These are phyloP conservation scores for Pachyramphus minor DNA, from an alignment of 2,113 vertebrate genomes.

Conservation along the genomic window DNA sequence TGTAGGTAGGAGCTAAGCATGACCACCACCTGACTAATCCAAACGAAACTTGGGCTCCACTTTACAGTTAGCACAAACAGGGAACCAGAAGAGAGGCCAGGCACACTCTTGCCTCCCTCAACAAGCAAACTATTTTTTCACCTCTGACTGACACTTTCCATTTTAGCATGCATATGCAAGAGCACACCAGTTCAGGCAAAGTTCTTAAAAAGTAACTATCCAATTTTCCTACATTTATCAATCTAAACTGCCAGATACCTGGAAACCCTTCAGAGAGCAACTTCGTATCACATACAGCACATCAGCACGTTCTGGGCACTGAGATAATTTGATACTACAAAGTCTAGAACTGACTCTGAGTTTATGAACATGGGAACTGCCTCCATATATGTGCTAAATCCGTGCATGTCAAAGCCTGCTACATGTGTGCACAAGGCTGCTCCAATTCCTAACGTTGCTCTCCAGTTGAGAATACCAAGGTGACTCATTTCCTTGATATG, in stretches of 20 bases:
- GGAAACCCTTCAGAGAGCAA: not conserved
- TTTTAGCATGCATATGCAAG: not conserved
- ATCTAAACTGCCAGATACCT: not conserved
- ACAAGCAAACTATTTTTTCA: not conserved
- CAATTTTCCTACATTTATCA: not conserved
- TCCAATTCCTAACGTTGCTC: not conserved
- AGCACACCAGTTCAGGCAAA: not conserved
- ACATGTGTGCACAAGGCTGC: not conserved
- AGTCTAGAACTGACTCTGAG: not conserved
- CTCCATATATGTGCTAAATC: not conserved
- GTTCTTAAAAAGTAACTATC: not conserved
- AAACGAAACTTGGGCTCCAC: not conserved
- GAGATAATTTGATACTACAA: not conserved
- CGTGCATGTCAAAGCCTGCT: not conserved
- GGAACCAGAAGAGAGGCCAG: not conserved
- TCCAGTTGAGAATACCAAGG: not conserved
- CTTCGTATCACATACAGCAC: not conserved
- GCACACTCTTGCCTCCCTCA: not conserved
- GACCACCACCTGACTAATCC: not conserved
- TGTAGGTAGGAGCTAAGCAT: not conserved
- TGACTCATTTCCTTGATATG: not conserved
- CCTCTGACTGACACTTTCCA: not conserved
- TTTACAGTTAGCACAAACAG: not conserved
- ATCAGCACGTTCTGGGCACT: not conserved
- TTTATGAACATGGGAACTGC: not conserved